Conservation (phyloP, 2,888 invertebrate species). For the Drosophila anceps region DNA sequence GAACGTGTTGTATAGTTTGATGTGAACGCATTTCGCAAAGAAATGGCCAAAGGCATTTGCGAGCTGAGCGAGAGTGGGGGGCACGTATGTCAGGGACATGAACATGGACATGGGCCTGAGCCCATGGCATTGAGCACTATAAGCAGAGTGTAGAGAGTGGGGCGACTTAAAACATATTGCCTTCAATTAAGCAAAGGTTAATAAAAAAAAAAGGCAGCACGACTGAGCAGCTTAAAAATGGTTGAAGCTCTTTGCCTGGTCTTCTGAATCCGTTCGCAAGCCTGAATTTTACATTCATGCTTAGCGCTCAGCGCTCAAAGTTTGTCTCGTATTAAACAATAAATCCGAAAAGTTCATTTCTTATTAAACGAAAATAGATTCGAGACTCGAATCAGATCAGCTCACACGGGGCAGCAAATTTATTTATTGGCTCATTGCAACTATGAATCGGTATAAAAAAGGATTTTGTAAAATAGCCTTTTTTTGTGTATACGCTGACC, state of each 20-base stretch:
- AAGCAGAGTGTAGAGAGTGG: constrained; percentile 27
- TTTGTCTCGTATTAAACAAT: not conserved
- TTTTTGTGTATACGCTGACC: no score
- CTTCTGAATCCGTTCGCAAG: not conserved
- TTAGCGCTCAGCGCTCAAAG: not conserved
- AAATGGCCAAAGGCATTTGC: constrained; percentile 8
- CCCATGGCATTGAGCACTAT: constrained; percentile 60
- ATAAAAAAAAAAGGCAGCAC: not conserved
- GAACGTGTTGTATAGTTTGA: constrained; percentile 77
- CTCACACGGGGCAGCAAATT: not conserved
- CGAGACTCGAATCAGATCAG: not conserved
- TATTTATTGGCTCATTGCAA: not conserved
- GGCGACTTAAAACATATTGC: constrained; percentile 44
- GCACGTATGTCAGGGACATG: constrained; percentile 16
- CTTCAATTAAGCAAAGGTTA: constrained; percentile 21
- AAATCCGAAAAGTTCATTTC: not conserved
- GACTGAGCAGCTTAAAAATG: not conserved
- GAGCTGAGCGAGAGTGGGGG: not conserved
- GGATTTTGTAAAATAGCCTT: not conserved
- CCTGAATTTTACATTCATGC: not conserved
- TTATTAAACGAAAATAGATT: not conserved
- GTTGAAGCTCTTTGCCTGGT: no score
- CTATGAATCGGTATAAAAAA: not conserved
- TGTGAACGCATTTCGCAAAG: constrained; percentile 66
- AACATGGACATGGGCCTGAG: constrained; percentile 46